Conservation (phyloP, 2,113 vertebrate genomes). For the Channa argus region DNA sequence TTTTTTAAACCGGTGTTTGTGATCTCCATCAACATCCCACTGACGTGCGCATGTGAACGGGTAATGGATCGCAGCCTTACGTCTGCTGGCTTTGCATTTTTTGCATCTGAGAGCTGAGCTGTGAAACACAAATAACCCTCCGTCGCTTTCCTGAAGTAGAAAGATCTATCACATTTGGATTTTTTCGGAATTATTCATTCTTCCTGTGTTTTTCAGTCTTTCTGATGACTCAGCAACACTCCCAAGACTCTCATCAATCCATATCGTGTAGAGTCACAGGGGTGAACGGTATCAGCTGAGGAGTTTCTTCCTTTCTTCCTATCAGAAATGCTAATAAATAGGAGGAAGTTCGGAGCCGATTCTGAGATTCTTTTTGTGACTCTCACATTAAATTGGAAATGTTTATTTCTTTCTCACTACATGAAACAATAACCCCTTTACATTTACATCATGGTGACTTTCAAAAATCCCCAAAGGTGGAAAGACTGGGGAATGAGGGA, state of each 20-base stretch:
- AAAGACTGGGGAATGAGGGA: slow-evolving; percentile 12
- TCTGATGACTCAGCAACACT: slow-evolving; percentile 38
- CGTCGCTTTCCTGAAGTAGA: slow-evolving; percentile 1
- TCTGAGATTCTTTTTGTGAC: slow-evolving; percentile 37
- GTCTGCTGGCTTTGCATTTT: slow-evolving; percentile 28
- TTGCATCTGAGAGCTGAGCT: not conserved
- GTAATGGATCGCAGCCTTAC: slow-evolving; percentile 2
- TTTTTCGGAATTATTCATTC: not conserved
- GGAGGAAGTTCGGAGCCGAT: slow-evolving; percentile 28
- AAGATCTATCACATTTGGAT: slow-evolving; percentile 32
- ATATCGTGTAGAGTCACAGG: not conserved
- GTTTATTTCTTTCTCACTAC: slow-evolving; percentile 11
- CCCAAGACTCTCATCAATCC: slow-evolving; percentile 18
- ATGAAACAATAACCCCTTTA: slow-evolving; percentile 6
- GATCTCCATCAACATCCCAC: slow-evolving; percentile 50
- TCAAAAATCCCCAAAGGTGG: slow-evolving; percentile 5
- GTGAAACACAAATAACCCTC: slow-evolving; percentile 7
- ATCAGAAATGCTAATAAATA: slow-evolving; percentile 32
- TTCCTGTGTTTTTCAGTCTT: slow-evolving; percentile 1
- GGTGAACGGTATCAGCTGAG: slow-evolving; percentile 26
- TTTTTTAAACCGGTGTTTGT: slow-evolving; percentile 34
- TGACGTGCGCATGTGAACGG: slow-evolving; percentile 19
- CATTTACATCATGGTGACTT: slow-evolving; percentile 8
- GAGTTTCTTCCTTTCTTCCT: not conserved
- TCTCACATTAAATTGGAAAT: slow-evolving; percentile 19